These are phyloP conservation scores for Florisuga fusca DNA, from an alignment of 2,797 vertebrate species.

Conservation along the genomic window DNA sequence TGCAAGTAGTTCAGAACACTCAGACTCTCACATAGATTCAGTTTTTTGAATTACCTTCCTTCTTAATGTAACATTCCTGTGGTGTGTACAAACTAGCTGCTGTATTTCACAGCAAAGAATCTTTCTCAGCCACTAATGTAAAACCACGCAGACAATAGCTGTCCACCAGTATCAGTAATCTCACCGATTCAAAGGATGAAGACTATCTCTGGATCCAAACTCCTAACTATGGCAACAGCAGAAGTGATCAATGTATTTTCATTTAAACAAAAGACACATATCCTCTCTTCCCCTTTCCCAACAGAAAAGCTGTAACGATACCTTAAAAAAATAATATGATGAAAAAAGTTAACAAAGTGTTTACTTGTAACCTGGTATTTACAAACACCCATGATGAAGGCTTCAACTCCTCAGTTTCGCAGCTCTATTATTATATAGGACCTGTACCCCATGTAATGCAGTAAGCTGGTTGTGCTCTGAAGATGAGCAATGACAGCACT, in stretches of 20 bases:
- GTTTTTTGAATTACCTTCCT: background rate
- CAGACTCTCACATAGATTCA: background rate
- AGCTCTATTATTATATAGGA: background rate
- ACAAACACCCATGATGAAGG: background rate
- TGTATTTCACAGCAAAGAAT: background rate
- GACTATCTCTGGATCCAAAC: background rate
- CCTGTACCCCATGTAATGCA: background rate
- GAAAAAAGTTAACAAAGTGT: background rate
- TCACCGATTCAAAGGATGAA: background rate
- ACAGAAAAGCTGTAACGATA: background rate
- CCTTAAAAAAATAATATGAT: background rate
- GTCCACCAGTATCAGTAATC: background rate
- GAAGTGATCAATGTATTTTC: background rate
- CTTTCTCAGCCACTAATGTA: background rate
- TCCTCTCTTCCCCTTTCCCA: background rate
- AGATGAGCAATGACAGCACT: background rate
- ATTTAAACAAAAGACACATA: accelerated
- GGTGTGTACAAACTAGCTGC: background rate
- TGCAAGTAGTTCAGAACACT: background rate
- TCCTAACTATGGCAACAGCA: background rate
- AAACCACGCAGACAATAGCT: background rate
- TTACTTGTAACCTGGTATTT: background rate
- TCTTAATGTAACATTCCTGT: background rate
- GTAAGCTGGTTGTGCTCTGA: background rate
- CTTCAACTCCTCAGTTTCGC: background rate